Evolutionary conservation across 2,113 vertebrate genomes (phyloP).

Genomic region (Zootoca vivipara): DNA sequence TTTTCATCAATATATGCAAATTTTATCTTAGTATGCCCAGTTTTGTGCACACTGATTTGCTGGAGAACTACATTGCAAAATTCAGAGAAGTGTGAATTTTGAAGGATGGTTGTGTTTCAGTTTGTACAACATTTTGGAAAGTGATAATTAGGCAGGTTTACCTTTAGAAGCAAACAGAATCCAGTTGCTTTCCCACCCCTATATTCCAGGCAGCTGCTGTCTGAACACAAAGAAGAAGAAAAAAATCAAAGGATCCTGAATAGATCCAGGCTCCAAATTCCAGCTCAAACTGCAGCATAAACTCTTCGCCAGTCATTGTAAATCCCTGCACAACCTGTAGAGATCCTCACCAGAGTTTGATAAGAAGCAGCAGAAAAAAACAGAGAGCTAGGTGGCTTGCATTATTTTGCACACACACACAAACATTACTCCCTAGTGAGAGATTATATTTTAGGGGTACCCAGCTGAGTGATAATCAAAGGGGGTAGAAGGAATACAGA

Average conservation of each 20-base stretch:
- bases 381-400: background rate
- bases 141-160: too few relatives aligned
- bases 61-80: too few relatives aligned
- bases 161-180: too few relatives aligned
- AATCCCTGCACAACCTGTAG: background rate
- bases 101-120: too few relatives aligned
- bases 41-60: too few relatives aligned
- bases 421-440: background rate
- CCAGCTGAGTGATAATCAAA: background rate
- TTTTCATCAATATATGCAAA: too few relatives aligned
- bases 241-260: background rate
- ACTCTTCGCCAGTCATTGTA: too few relatives aligned
- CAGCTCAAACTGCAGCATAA: background rate
- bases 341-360: background rate
- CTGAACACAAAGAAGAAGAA: background rate
- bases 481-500: background rate
- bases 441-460: background rate
- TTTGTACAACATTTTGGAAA: too few relatives aligned
- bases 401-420: background rate
- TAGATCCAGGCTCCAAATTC: background rate
- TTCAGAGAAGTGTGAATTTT: too few relatives aligned
- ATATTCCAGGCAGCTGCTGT: background rate
- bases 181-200: too few relatives aligned
- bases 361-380: background rate
- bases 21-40: too few relatives aligned